A percentile compares a stretch with the other conserved stretches of the same genome.
Evolutionary conservation across 2,113 vertebrate genomes (phyloP).

Genomic region (Zingel zingel): DNA sequence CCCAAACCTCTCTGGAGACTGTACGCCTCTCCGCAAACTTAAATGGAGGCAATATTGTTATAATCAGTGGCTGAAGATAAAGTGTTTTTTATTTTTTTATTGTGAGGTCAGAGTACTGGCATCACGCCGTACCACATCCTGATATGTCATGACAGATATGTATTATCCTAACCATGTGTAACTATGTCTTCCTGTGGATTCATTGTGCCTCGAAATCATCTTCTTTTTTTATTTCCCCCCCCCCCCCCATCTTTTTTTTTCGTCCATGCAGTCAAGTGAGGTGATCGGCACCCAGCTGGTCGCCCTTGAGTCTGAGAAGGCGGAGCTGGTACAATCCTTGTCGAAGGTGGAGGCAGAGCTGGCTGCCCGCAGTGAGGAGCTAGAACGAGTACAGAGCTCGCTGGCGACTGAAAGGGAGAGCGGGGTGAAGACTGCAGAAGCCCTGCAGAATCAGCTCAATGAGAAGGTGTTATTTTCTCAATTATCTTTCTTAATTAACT

Average conservation of each 20-base stretch:
- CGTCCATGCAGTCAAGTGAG: constrained; percentile 76
- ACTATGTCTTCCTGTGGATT: constrained; percentile 7
- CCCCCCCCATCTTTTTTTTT: constrained; percentile 6
- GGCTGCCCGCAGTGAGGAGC: constrained; percentile 73
- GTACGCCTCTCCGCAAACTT: constrained; percentile 19
- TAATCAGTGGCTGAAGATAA: constrained; percentile 21
- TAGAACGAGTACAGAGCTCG: constrained; percentile 80
- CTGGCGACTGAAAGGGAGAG: constrained; percentile 83
- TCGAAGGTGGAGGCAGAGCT: constrained; percentile 82
- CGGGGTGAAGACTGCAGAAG: constrained; percentile 81
- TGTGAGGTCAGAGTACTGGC: constrained; percentile 21
- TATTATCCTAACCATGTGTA: constrained; percentile 15
- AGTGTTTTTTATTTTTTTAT: constrained; percentile 11
- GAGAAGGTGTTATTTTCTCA: constrained; percentile 82
- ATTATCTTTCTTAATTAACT: neutral
- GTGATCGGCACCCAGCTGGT: constrained; percentile 80
- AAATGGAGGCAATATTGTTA: constrained; percentile 17
- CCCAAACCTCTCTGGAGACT: constrained; percentile 30
- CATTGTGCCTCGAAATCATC: neutral
- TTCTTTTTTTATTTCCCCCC: neutral
- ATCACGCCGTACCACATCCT: constrained; percentile 28
- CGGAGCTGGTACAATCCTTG: constrained; percentile 70
- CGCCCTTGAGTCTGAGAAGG: constrained; percentile 84
- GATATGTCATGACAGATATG: constrained; percentile 12
- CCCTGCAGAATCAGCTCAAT: constrained; percentile 85